Base-by-base conservation (phyloP, 2,888 invertebrate species). In the Drosophila borealis region DNA sequence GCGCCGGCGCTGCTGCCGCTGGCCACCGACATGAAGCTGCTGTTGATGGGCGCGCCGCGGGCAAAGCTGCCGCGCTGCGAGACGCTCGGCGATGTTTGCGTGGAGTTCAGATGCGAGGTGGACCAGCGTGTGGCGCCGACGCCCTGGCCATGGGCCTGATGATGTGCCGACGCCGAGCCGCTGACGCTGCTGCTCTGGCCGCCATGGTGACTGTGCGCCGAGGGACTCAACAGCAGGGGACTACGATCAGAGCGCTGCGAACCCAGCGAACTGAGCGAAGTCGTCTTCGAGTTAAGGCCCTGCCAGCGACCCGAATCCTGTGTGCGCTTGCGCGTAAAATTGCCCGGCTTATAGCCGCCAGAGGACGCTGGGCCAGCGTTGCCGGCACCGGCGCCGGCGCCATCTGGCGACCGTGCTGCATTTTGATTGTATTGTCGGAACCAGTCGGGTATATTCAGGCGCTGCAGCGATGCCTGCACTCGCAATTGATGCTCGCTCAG, bases 391-490 rank as follows among this genome's bases (percentile, higher is more conserved):
- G 54, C 62, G 54, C 39, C 48, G 14, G 56, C 63, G 61, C 86
- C 88, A 46, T 89, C 89, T 53, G 87, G 83, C 34, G 82, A 79
- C 42, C 85, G 80, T 36, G 85, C 83, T 56, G 88, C 81, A 62
- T 81, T 87, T 67, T 90, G 88, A 89, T 90, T 92, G 80, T 92
- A 93, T 74, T 91, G 89, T 67, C 95, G 95, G 93, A 95, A 98
- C 98, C 98, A 98, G 92, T 98, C 98, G 70, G 98, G 98, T 75
- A 98, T 96, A 93, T 98, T 97, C 86, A 98, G 95, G 91, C 97
- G 97, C 93, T 98, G 98, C 90, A 98, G 93, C 56, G 98, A 98
- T 86, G 97, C 96, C 93, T 98, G 97, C 72, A 98, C 97, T 81
- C 98, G 95, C 79, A 98, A 94, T 93, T 98, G 98, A 93, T 98